Conservation (phyloP, 1,140 invertebrate species). For the Aphis craccivora region DNA sequence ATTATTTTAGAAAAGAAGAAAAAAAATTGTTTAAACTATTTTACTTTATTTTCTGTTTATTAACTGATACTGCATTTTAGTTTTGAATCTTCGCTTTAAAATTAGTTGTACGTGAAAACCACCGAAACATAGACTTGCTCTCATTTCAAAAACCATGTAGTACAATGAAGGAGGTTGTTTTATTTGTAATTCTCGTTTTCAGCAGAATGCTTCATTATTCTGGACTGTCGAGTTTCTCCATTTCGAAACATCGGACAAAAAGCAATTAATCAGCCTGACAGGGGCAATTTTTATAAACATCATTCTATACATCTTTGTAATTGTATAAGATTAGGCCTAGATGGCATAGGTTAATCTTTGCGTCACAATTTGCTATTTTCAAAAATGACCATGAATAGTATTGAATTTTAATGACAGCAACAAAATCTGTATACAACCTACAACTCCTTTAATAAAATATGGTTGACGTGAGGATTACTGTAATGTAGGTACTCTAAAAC, state of each 20-base stretch:
- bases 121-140: neutral
- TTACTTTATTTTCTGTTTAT: neutral
- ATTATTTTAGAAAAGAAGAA: neutral
- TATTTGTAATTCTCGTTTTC: slow-evolving; percentile 33
- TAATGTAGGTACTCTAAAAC: slow-evolving; percentile 22
- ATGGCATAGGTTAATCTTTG: neutral
- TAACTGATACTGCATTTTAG: neutral
- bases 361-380: neutral
- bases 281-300: slow-evolving; percentile 15
- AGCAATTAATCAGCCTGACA: slow-evolving; percentile 21
- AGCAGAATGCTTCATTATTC: neutral
- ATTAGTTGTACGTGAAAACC: neutral
- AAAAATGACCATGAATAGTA: neutral
- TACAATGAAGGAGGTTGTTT: neutral
- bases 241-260: neutral
- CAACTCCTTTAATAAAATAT: neutral
- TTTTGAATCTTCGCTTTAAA: neutral
- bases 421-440: neutral
- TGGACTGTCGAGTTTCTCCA: slow-evolving; percentile 15
- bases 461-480: neutral
- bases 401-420: neutral
- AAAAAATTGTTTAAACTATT: neutral
- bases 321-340: neutral
- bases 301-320: slow-evolving; percentile 28
- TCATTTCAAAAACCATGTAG: slow-evolving; percentile 2